phyloP scores from a whole-genome alignment of 2,888 invertebrate species.

The Tyria jacobaeae region DNA sequence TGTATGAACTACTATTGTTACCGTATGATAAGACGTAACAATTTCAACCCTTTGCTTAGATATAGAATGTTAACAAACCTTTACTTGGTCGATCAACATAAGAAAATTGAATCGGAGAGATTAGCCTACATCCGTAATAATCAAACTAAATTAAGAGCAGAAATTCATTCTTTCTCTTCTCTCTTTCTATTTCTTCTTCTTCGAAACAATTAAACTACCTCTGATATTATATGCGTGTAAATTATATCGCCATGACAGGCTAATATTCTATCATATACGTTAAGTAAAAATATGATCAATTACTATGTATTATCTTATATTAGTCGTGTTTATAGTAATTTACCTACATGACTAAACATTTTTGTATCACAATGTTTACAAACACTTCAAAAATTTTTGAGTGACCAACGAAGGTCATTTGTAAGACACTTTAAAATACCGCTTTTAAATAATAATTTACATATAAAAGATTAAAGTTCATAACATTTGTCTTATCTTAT shows the following conservation, averaged over 20 bases:
- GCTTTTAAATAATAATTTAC: no score
- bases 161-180: no score
- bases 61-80: slow-evolving; percentile 37
- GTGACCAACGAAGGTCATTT: no score
- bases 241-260: neutral
- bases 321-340: neutral
- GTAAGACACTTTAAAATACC: no score
- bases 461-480: no score
- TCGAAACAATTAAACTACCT: no score
- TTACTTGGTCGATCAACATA: no score
- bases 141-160: no score
- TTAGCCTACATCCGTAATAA: no score
- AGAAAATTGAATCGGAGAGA: slow-evolving; percentile 41
- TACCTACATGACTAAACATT: neutral
- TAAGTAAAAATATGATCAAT: neutral
- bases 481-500: no score
- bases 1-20: no score
- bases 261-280: neutral
- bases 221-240: neutral
- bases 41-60: slow-evolving; percentile 39
- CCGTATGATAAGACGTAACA: slow-evolving; percentile 31
- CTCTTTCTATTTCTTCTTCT: no score
- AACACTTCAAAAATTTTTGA: neutral
- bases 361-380: neutral
- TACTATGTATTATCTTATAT: neutral